These are phyloP conservation scores for Acipenser ruthenus DNA, from an alignment of 2,797 vertebrate genomes.

Conservation along the genomic window DNA sequence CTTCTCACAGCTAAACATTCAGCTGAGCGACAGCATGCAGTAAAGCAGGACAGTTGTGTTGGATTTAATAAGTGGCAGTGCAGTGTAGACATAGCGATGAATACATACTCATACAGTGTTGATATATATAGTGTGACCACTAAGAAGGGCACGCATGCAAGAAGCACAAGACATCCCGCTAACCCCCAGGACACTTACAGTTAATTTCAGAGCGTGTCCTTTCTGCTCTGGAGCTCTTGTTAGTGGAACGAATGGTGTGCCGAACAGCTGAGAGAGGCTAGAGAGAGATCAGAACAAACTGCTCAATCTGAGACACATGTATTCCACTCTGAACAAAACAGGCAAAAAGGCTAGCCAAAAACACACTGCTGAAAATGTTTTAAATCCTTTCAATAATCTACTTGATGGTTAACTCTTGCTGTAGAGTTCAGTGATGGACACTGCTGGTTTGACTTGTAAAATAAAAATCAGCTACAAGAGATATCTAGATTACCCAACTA, in stretches of 20 bases:
- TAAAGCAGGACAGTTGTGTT: no score
- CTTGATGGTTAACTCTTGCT: background rate
- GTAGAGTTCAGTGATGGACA: no score
- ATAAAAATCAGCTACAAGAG: no score
- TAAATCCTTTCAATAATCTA: background rate
- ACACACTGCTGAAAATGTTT: background rate
- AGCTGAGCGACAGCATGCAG: no score
- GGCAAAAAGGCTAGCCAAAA: background rate
- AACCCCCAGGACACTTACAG: constrained; percentile 64
- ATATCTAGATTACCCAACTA: no score
- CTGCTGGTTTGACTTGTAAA: no score
- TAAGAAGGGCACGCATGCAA: background rate
- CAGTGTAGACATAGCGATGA: no score
- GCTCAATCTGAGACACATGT: background rate
- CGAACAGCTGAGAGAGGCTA: constrained; percentile 77
- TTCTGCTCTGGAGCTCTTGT: constrained; percentile 77
- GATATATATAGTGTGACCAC: background rate
- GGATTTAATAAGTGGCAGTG: background rate
- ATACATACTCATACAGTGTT: no score
- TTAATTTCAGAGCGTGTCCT: constrained; percentile 88
- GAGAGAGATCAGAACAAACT: constrained; percentile 18
- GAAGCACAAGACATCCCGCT: background rate
- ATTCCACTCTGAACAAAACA: background rate
- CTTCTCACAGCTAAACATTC: no score
- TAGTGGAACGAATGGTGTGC: constrained; percentile 92